Base-by-base conservation (phyloP, 2,113 vertebrate genomes). In the Synodontis membranacea region DNA sequence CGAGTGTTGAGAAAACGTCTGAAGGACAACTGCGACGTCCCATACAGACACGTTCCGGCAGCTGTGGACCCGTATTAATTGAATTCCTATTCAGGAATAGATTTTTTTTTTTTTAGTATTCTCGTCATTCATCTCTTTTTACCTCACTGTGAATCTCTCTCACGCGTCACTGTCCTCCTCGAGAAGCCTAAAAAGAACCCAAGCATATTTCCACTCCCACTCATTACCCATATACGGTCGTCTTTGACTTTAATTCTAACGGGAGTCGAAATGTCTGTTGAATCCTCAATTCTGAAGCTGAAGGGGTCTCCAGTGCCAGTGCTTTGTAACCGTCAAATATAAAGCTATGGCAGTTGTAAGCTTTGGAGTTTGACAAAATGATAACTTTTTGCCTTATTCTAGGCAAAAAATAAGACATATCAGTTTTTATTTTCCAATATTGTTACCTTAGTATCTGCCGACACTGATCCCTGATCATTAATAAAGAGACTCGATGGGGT, bases 1-100 rank as follows among this genome's bases (percentile, higher is more conserved):
- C 85, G 91, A 56, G 89, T 89, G 88, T 87, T 88, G 92, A 91
- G 88, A 87, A 86, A 66, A 60, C 56, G 88, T 80, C 87, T 83
- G 74, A 72, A 88, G 89, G 89, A 89, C 82, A 84, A 74, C 72
- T 76, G 81, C 86, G 87, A 89, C 89, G 88, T 89, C 89, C 78
- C 84, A 2, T 70, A 75, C 85, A 62, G 68, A 44, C 39, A 60
- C 70, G 23, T 48, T 88, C 60, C 17, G 23, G 39, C 52, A 76
- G 52, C 52, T 6, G 7, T 17, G 28, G n/a, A 46, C 5, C 9
- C 68, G 31, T 52, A 76, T 78, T 39, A 78, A 83, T 83, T 50
- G 17, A 48, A 64, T 50, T 52, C 31, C 23, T 50, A 58, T 84
- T 50, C 14, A 8, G 8, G 48, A 70, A 70, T 48, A 0, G 8